Evolutionary conservation across 2,797 vertebrate species (phyloP).

Genomic region (Trichosurus vulpecula): DNA sequence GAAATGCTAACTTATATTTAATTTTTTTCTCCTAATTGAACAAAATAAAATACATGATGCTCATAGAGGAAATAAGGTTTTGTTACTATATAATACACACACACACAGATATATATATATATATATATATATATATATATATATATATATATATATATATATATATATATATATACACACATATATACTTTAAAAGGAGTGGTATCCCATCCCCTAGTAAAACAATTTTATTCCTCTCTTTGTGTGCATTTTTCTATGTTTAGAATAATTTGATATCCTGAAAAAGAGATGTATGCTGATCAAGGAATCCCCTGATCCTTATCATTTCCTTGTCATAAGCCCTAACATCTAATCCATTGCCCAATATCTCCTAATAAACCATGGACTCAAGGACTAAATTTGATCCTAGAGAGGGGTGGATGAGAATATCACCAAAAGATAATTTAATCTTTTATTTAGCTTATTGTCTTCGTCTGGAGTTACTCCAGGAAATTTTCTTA

Average conservation of each 20-base stretch:
- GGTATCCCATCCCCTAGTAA: not conserved
- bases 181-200: not conserved
- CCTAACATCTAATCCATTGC: not conserved
- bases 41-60: not conserved
- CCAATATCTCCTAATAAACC: not conserved
- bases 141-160: no score
- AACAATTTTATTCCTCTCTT: not conserved
- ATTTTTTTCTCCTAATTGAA: not conserved
- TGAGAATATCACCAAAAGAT: not conserved
- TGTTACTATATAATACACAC: no score
- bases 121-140: no score
- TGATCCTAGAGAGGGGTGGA: not conserved
- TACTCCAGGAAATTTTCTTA: not conserved
- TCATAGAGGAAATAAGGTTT: not conserved
- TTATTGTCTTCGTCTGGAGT: not conserved
- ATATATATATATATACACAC: no score
- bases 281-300: not conserved
- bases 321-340: no score
- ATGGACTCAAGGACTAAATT: not conserved
- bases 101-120: no score
- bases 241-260: not conserved
- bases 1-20: not conserved
- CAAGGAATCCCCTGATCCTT: not conserved
- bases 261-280: not conserved
- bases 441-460: not conserved